Percentiles rank a stretch among this genome's conserved stretches.
Conservation (phyloP, 2,797 vertebrate species). For the Muraenolepis orangiensis region DNA sequence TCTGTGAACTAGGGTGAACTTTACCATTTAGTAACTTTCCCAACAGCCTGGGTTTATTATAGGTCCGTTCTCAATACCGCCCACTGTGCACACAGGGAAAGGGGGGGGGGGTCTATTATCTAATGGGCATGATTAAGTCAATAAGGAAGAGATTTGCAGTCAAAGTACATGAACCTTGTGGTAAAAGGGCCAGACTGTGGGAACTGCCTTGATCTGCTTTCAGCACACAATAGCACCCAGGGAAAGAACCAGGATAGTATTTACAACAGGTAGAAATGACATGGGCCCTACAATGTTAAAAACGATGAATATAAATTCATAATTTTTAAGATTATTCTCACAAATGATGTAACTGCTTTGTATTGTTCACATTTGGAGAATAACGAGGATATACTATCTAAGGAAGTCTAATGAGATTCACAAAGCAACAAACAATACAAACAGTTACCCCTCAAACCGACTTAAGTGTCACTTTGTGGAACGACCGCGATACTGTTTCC, state of each 20-base stretch:
- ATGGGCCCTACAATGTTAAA: not conserved
- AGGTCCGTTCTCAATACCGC: constrained; percentile 14
- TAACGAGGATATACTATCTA: not conserved
- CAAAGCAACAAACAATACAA: not conserved
- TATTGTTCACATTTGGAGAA: not conserved
- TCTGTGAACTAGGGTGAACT: not conserved
- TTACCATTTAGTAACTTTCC: not conserved
- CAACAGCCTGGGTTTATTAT: constrained; percentile 37
- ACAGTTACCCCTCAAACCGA: too few species aligned
- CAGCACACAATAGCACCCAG: not conserved
- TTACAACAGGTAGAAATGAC: too few species aligned
- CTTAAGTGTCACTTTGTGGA: not conserved
- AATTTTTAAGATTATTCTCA: too few species aligned
- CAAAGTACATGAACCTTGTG: constrained; percentile 36
- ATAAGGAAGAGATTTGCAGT: constrained; percentile 39
- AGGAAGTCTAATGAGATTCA: not conserved
- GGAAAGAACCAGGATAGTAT: not conserved
- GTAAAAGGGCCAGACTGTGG: not conserved
- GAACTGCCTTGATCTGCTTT: not conserved
- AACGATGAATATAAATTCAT: too few species aligned
- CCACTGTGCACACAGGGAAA: constrained; percentile 27
- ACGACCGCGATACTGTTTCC: too few species aligned
- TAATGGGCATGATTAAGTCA: constrained; percentile 32
- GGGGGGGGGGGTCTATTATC: constrained; percentile 13
- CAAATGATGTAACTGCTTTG: not conserved